Evolutionary conservation across 2,888 invertebrate species (phyloP), one percentile per base, ranked within the genome.

Genomic region (Chrysopilus asiliformis): DNA sequence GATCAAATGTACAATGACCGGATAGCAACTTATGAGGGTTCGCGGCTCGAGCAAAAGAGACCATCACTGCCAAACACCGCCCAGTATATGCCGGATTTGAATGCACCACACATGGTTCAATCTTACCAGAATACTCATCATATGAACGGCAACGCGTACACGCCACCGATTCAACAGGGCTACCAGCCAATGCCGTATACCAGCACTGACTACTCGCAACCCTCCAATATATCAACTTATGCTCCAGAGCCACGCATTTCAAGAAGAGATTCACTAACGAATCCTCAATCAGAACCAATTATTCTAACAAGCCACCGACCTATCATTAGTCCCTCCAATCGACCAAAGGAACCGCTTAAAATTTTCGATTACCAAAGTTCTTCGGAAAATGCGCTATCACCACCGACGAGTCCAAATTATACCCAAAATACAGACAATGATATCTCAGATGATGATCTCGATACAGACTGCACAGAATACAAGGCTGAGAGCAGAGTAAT

Each of bases 401-500:
- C 31, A 12, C 25, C 33, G 2, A 34, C 30, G 4, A 42, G 34
- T 20, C 38, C 36, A 7, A 42, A 38, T 13, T 19, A 25, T 12
- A 13, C 12, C 24, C 36, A 20, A 42, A n/a, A n/a, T n/a, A 49
- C 13, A n/a, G 45, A 37, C 44, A 47, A n/a, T 42, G 60, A 59
- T 31, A 38, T 46, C 10, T 51, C 55, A 34, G 56, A 58, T 30
- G 52, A 57, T 35, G 51, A 57, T 20, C 34, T 47, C 10, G 65
- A 60, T 28, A 64, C 60, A 37, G 61, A 62, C 41, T 56, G 71
- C 24, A 68, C 68, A 12, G 74, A 74, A 53, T 75, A 78, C 52
- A 67, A 67, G 39, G 74, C 76, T 30, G 74, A 79, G 42, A 74
- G 77, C 32, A 75, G 72, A 51, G 80, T 82, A n/a, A 82, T 82